These are phyloP conservation scores for Caenorhabditis drosophilae DNA, from an alignment of 2,888 invertebrate species.

Conservation along the genomic window DNA sequence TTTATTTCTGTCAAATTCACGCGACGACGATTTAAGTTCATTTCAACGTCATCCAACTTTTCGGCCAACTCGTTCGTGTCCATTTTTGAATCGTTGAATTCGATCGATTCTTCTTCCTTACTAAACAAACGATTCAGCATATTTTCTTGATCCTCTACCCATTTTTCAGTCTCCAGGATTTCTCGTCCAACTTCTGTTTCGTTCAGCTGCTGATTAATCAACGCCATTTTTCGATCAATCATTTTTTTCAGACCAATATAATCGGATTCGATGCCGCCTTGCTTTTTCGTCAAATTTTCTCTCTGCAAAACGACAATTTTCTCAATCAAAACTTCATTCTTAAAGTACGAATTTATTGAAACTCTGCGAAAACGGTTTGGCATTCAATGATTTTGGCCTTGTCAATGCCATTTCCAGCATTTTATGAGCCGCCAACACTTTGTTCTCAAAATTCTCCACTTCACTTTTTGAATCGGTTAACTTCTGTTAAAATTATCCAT, in stretches of 20 bases:
- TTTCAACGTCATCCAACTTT: constrained; percentile 13
- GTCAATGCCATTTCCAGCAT: constrained; percentile 21
- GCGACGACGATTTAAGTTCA: constrained; percentile 18
- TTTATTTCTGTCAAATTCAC: constrained; percentile 23
- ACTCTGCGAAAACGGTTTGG: background rate
- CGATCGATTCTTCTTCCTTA: background rate
- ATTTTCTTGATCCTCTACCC: constrained; percentile 16
- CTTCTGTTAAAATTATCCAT: constrained; percentile 3
- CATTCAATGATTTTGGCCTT: constrained; percentile 3
- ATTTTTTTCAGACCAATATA: constrained; percentile 10
- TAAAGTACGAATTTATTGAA: background rate
- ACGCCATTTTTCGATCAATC: constrained; percentile 9
- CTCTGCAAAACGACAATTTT: constrained; percentile 12
- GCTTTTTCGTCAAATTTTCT: constrained; percentile 16
- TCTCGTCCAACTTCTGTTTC: constrained; percentile 14
- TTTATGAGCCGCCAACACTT: constrained; percentile 16
- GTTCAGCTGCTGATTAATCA: constrained; percentile 8
- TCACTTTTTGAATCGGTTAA: constrained; percentile 18
- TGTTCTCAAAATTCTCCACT: constrained; percentile 19
- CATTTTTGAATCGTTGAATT: constrained; percentile 1
- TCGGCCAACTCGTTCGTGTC: constrained; percentile 3
- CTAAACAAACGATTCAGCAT: constrained; percentile 10
- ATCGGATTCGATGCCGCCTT: constrained; percentile 28
- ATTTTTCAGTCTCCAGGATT: constrained; percentile 17
- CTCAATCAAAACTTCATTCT: background rate